Evolutionary conservation across 2,797 vertebrate species (phyloP).

Genomic region (Aphelocoma californica): DNA sequence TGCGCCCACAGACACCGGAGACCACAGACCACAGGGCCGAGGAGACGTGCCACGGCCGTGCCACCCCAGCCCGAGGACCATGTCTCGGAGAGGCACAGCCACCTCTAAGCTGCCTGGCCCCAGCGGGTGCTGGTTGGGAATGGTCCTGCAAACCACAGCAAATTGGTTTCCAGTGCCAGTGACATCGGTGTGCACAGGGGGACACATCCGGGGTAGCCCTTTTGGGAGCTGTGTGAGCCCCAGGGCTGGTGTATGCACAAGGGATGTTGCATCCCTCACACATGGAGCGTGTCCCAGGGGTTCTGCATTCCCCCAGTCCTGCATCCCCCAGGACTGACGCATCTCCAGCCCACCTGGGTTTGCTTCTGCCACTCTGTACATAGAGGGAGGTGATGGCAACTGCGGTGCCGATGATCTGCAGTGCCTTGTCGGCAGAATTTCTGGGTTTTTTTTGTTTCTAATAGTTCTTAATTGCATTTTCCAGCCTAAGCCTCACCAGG

Average conservation of each 20-base stretch:
- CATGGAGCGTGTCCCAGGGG: background rate
- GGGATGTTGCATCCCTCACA: background rate
- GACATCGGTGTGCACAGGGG: rapidly evolving
- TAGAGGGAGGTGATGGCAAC: background rate
- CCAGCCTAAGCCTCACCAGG: background rate
- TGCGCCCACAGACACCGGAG: background rate
- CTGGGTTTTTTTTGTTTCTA: too few relatives aligned
- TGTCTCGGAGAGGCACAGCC: rapidly evolving
- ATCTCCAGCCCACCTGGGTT: background rate
- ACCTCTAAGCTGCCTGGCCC: rapidly evolving
- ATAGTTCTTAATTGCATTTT: background rate
- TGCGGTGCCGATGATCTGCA: background rate
- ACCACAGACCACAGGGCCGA: background rate
- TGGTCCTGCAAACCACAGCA: background rate
- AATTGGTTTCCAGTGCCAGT: background rate
- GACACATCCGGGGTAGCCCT: background rate
- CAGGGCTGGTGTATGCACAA: background rate
- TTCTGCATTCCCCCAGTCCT: background rate
- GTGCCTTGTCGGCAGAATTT: background rate
- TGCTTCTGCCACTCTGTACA: background rate
- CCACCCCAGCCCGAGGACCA: rapidly evolving
- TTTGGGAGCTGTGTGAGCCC: background rate
- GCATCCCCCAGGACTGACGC: background rate
- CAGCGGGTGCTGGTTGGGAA: rapidly evolving
- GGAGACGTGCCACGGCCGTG: rapidly evolving